Evolutionary conservation across 2,797 vertebrate genomes (phyloP).

Genomic region (Choloepus didactylus): DNA sequence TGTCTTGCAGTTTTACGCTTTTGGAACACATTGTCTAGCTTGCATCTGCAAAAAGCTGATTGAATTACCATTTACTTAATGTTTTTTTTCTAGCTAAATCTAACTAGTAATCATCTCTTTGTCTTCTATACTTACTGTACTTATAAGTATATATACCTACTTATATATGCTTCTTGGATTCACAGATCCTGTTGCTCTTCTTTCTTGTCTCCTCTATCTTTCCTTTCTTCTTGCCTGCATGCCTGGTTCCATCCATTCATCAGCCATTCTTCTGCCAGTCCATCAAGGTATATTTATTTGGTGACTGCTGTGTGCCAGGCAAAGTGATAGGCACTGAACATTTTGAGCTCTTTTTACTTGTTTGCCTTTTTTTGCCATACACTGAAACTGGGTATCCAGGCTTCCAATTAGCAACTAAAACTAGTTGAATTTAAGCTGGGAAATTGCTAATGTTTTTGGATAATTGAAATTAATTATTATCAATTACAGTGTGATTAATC

Average conservation of each 20-base stretch:
- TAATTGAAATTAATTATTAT: constrained; percentile 31
- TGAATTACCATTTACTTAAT: neutral
- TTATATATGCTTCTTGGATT: neutral
- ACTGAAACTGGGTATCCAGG: neutral
- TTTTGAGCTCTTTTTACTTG: neutral
- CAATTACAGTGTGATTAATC: neutral
- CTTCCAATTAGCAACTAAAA: neutral
- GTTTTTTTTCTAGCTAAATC: neutral
- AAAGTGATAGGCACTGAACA: neutral
- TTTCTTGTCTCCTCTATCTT: neutral
- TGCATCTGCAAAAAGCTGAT: neutral
- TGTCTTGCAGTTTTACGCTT: neutral
- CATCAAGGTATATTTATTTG: neutral
- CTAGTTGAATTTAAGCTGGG: neutral
- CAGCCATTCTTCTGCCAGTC: neutral
- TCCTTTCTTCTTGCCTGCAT: neutral
- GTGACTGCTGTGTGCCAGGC: neutral
- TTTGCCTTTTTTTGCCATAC: neutral
- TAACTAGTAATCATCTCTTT: neutral
- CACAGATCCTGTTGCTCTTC: neutral
- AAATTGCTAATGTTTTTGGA: neutral
- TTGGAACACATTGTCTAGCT: neutral
- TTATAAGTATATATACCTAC: neutral
- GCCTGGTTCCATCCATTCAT: neutral
- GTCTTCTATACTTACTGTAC: neutral